A percentile compares a stretch with the other conserved stretches of the same genome.
Conservation (phyloP, 2,888 invertebrate species). For the Pyrrhosoma nymphula region DNA sequence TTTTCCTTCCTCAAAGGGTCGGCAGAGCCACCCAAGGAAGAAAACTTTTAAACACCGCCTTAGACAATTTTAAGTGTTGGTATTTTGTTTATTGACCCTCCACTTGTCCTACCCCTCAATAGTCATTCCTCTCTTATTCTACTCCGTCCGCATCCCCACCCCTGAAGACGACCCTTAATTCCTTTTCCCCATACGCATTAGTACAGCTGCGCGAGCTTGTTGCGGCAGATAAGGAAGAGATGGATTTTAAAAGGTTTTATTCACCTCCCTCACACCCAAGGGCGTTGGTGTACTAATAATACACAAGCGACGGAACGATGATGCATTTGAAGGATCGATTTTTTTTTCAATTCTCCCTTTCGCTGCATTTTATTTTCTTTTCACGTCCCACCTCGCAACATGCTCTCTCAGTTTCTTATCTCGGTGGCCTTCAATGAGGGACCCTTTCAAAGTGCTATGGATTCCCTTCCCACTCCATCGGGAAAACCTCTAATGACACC, state of each 20-base stretch:
- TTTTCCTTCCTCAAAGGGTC: neutral
- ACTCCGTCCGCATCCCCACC: neutral
- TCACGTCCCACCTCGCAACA: neutral
- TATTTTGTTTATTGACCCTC: neutral
- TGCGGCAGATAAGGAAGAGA: neutral
- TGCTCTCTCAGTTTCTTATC: neutral
- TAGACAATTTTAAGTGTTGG: neutral
- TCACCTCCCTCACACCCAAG: neutral
- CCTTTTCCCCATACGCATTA: neutral
- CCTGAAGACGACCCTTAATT: neutral
- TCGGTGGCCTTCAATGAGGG: neutral
- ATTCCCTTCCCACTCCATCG: neutral
- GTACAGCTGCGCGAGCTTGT: neutral
- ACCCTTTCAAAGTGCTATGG: neutral
- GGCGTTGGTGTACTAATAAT: neutral
- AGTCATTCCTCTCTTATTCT: neutral
- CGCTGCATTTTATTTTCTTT: neutral
- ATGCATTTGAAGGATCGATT: neutral
- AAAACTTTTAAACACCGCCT: neutral
- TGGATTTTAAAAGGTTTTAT: conserved; percentile 7
- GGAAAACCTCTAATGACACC: neutral
- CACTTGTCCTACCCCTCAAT: neutral
- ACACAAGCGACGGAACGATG: neutral
- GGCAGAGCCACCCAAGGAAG: neutral
- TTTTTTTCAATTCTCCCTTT: neutral